A percentile compares a stretch with the other conserved stretches of the same genome.
phyloP scores from a whole-genome alignment of 2,888 invertebrate genomes.

The Acanthosepion esculentum region DNA sequence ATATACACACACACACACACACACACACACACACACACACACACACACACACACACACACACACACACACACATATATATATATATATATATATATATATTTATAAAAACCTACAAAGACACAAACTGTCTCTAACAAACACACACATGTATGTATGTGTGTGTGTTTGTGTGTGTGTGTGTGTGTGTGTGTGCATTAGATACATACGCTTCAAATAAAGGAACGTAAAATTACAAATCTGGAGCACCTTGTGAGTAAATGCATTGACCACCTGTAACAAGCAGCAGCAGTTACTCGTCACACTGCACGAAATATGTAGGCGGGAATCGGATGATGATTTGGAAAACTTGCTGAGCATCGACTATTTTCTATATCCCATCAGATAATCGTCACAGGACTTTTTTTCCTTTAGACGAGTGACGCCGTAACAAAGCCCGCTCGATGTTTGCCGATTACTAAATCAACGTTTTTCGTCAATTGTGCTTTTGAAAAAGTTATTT shows the following conservation, averaged over 20 bases:
- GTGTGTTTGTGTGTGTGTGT: no score
- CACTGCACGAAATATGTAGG: neutral
- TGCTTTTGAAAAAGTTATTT: no score
- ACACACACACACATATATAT: neutral
- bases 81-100: no score
- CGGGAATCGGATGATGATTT: neutral
- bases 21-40: no score
- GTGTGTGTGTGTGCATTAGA: no score
- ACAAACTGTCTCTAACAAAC: no score
- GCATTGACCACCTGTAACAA: neutral
- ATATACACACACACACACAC: neutral
- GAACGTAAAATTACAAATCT: no score
- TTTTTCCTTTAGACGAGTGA: neutral
- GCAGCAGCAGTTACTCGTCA: neutral
- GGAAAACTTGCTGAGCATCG: neutral
- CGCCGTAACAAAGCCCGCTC: neutral
- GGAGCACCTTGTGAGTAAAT: neutral
- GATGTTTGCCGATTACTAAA: neutral
- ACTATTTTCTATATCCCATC: constrained; percentile 2
- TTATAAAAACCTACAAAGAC: no score
- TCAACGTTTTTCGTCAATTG: neutral
- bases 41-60: neutral
- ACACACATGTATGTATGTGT: no score
- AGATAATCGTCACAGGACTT: constrained; percentile 6
- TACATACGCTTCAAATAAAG: no score